phyloP scores from a whole-genome alignment of 2,113 vertebrate genomes.

The Panthera uncia region DNA sequence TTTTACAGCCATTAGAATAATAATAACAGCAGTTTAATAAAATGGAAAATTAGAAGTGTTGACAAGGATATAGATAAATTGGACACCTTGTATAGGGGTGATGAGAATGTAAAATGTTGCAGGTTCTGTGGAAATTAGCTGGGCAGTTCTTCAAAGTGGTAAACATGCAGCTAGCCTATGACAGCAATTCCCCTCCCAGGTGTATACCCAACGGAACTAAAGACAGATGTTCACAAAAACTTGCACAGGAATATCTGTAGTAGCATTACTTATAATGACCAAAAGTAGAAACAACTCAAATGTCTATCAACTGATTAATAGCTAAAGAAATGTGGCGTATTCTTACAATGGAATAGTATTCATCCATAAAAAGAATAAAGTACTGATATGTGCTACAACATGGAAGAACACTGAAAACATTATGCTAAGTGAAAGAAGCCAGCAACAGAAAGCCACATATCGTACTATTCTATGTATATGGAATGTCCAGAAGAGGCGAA shows the following conservation, averaged over 20 bases:
- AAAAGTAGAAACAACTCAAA: neutral
- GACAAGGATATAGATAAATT: neutral
- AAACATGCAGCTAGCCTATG: neutral
- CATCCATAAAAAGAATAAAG: neutral
- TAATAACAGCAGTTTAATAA: neutral
- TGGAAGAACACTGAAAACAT: neutral
- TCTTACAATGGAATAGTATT: neutral
- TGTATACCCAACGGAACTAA: neutral
- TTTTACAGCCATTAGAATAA: neutral
- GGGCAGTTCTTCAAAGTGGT: neutral
- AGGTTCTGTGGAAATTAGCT: neutral
- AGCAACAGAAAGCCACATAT: neutral
- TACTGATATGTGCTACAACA: neutral
- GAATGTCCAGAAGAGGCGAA: neutral
- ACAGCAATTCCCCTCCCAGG: neutral
- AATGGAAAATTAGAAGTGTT: neutral
- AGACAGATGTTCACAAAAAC: neutral
- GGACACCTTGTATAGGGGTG: neutral
- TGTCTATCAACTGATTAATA: neutral
- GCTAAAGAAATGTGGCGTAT: neutral
- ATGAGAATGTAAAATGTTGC: neutral
- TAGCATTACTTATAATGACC: neutral
- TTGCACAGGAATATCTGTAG: neutral
- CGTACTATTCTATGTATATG: neutral
- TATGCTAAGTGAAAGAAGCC: neutral